These are phyloP conservation scores for Globodera ellingtonae DNA, from an alignment of 1,140 invertebrate species.

Conservation along the genomic window DNA sequence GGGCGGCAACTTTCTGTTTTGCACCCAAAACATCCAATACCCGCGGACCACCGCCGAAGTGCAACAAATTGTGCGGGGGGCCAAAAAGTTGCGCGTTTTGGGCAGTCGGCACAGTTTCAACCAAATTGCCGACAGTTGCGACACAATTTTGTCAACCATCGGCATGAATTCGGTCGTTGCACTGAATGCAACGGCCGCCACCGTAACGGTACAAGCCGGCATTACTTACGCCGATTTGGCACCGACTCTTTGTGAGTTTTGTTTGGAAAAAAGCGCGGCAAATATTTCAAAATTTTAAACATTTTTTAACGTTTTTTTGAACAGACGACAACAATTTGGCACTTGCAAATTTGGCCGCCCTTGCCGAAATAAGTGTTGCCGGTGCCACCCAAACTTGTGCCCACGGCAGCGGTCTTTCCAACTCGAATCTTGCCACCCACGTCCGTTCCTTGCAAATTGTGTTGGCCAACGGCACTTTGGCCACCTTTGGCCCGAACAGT, in stretches of 20 bases:
- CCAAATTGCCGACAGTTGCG: constrained; percentile 18
- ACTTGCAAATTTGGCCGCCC: constrained; percentile 7
- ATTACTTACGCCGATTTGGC: constrained; percentile 31
- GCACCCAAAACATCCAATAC: constrained; percentile 19
- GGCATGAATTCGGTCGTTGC: constrained; percentile 18
- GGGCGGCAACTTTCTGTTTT: constrained; percentile 28
- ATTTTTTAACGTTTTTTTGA: constrained; percentile 3
- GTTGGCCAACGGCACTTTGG: neutral
- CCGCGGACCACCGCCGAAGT: constrained; percentile 13
- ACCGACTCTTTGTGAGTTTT: neutral
- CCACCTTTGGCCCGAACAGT: neutral
- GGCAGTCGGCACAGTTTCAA: constrained; percentile 24
- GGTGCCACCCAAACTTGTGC: constrained; percentile 19
- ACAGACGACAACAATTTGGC: neutral
- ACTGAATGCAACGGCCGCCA: neutral
- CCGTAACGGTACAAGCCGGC: too few species aligned
- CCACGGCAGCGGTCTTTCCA: constrained; percentile 23
- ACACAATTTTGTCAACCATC: constrained; percentile 17
- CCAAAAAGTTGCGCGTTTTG: constrained; percentile 14
- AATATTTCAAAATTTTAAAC: too few species aligned
- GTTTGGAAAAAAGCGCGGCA: too few species aligned
- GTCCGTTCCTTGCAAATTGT: too few species aligned
- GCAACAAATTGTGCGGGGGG: constrained; percentile 4
- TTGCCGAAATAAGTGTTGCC: constrained; percentile 25
- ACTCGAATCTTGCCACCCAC: neutral